Percentiles rank a stretch among this genome's conserved stretches.
Evolutionary conservation across 2,888 invertebrate genomes (phyloP).

Genomic region (Cosmopolites sordidus): DNA sequence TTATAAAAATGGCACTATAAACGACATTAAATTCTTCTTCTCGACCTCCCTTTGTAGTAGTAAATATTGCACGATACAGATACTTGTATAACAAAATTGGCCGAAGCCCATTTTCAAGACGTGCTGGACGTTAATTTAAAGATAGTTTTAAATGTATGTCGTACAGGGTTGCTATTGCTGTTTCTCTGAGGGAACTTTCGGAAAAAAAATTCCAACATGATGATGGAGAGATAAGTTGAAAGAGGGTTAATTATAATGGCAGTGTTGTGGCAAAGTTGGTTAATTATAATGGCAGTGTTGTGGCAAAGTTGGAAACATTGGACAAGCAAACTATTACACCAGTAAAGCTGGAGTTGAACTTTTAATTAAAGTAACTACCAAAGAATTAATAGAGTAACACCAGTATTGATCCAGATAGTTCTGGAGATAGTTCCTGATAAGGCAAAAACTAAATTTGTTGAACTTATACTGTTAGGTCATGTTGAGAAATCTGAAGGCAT

Average conservation of each 20-base stretch:
- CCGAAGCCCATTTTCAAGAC: conserved; percentile 73
- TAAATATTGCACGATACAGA: conserved; percentile 86
- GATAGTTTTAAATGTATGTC: conserved; percentile 47
- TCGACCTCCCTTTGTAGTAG: conserved; percentile 70
- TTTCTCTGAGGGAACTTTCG: conserved; percentile 71
- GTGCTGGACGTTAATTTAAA: conserved; percentile 86
- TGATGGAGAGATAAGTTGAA: conserved; percentile 60
- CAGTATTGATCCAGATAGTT: conserved; percentile 87
- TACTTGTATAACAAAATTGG: conserved; percentile 76
- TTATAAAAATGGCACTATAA: conserved; percentile 59
- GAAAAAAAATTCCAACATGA: conserved; percentile 71
- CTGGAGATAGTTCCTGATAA: conserved; percentile 74
- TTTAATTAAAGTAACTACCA: conserved; percentile 80
- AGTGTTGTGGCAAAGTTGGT: conserved; percentile 81
- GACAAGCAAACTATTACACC: conserved; percentile 87
- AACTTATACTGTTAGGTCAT: conserved; percentile 64
- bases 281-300: too few species aligned
- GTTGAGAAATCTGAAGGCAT: conserved; percentile 70
- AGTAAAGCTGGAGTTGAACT: conserved; percentile 75
- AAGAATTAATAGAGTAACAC: conserved; percentile 81
- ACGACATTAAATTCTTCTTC: conserved; percentile 58
- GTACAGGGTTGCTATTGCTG: neutral
- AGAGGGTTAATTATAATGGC: conserved; percentile 74
- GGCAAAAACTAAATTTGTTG: conserved; percentile 59
- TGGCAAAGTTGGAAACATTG: conserved; percentile 83